Percentiles rank a stretch among this genome's conserved stretches.
Evolutionary conservation across 2,888 invertebrate species (phyloP).

Genomic region (Campaea margaritaria): DNA sequence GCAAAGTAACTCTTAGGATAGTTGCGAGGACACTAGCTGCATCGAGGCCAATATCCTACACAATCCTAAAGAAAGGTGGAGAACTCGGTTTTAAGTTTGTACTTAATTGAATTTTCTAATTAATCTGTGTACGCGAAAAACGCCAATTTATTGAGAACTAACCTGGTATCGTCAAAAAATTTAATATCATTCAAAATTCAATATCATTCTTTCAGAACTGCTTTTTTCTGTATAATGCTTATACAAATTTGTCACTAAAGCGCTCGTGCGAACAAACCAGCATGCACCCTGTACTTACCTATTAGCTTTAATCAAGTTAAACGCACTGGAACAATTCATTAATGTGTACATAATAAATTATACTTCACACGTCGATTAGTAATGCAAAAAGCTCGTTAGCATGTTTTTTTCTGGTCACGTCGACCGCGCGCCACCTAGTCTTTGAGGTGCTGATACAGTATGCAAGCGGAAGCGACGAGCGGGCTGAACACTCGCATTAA

Average conservation of each 20-base stretch:
- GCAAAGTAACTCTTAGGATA: too few relatives aligned
- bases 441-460: slow-evolving; percentile 31
- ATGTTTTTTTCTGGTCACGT: slow-evolving; percentile 49
- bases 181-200: too few relatives aligned
- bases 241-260: neutral
- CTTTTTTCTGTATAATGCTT: neutral
- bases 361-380: slow-evolving; percentile 57
- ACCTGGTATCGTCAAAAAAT: too few relatives aligned
- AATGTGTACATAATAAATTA: slow-evolving; percentile 47
- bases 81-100: too few relatives aligned
- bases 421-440: slow-evolving; percentile 40
- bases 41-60: too few relatives aligned
- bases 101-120: too few relatives aligned
- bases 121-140: too few relatives aligned
- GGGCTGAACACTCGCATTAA: slow-evolving; percentile 35
- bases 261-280: slow-evolving; percentile 15
- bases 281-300: slow-evolving; percentile 8
- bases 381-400: slow-evolving; percentile 55
- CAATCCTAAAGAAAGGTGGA: too few relatives aligned
- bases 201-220: too few relatives aligned
- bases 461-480: slow-evolving; percentile 43
- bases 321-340: slow-evolving; percentile 40
- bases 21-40: too few relatives aligned
- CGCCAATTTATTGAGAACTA: too few relatives aligned
- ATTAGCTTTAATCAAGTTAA: slow-evolving; percentile 26